Evolutionary conservation across 2,113 vertebrate species (phyloP), one percentile per base, ranked within the genome.

Genomic region (Macroglossus sobrinus): DNA sequence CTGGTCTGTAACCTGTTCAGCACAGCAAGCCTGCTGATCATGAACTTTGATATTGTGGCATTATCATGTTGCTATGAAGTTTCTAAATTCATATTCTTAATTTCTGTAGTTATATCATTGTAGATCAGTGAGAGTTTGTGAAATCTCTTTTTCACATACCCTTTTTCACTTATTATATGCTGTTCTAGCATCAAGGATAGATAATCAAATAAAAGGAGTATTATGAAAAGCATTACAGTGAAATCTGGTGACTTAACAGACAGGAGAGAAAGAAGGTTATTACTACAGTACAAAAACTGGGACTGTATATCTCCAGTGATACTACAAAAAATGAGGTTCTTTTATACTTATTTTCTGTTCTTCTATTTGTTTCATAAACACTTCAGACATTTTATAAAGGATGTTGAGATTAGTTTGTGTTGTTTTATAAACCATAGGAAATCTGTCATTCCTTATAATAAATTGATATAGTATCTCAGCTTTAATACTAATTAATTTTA

Each of bases 41-140:
- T 40, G 78, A 82, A 22, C 43, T 63, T 84, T 59, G 57, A 59
- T 63, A 11, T 61, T 84, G 26, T 85, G 47, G 59, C 24, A 72
- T 74, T 93, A 47, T 86, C 93, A 43, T 6, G 28, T 86, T 92
- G 40, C 33, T 88, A 14, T 94, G 84, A 92, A 76, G n/a, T 79
- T 91, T 86, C 64, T 72, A 15, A 72, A 64, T 50, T 21, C 9
- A 2, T 91, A 45, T 89, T 85, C 21, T 92, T 61, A 38, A 63
- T 94, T 94, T 94, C 61, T 94, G 16, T 88, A 92, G 24, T 92
- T 92, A 78, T n/a, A 30, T 94, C 45, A 78, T 59, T 85, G 47
- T 85, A 33, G 35, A 61, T 68, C 80, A 92, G 30, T 95, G 82
- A 81, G 47, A 93, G 53, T 95, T 85, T 93, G 22, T 45, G 38